Evolutionary conservation across 2,113 vertebrate genomes (phyloP).

Genomic region (Hypanus sabinus): DNA sequence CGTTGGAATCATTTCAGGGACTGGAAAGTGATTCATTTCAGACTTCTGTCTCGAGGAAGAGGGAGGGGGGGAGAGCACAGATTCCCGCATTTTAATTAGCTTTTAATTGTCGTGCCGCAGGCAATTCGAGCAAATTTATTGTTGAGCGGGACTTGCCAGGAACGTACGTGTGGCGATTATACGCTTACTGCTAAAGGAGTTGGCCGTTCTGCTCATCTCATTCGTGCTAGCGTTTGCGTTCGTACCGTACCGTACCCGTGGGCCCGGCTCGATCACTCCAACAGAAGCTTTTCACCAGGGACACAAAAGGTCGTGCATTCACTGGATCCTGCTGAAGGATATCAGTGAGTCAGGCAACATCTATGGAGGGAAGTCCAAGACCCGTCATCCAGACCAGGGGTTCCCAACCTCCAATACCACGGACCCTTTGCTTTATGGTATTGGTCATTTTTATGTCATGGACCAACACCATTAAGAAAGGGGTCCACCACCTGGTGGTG

Average conservation of each 20-base stretch:
- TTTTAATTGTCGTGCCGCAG: not conserved
- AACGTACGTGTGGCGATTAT: not conserved
- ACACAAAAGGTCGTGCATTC: too few species aligned
- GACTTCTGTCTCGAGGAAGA: not conserved
- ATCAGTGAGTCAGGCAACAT: too few species aligned
- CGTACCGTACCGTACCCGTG: not conserved
- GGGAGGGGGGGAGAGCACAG: not conserved
- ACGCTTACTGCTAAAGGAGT: not conserved
- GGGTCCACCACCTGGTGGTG: too few species aligned
- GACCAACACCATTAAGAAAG: too few species aligned
- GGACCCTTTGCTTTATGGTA: too few species aligned
- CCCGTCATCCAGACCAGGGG: too few species aligned
- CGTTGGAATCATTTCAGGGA: conserved; percentile 13
- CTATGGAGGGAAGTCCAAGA: too few species aligned
- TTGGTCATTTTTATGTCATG: too few species aligned
- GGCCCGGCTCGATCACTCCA: too few species aligned
- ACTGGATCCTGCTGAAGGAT: too few species aligned
- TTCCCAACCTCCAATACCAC: too few species aligned
- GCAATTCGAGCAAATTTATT: not conserved
- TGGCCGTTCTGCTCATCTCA: not conserved
- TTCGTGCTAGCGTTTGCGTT: not conserved
- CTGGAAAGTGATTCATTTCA: conserved; percentile 11
- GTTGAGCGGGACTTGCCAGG: not conserved
- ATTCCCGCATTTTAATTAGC: conserved; percentile 13
- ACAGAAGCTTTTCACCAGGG: too few species aligned